Conservation (phyloP, 2,888 invertebrate species). For the Deilephila porcellus region DNA sequence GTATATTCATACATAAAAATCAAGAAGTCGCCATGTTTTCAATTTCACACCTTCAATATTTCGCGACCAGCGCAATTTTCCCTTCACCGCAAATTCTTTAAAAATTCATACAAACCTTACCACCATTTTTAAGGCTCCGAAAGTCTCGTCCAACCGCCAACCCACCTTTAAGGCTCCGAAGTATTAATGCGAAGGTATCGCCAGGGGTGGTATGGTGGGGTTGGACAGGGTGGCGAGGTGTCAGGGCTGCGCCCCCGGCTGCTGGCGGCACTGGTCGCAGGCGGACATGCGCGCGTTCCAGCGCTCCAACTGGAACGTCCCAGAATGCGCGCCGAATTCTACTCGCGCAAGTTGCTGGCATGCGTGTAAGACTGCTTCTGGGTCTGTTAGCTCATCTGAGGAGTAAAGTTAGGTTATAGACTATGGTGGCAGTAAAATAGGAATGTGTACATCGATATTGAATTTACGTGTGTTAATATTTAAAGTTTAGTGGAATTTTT, state of each 20-base stretch:
- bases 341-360: constrained; percentile 66
- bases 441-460: too few relatives aligned
- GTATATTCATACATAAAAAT: too few relatives aligned
- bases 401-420: not conserved
- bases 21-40: too few relatives aligned
- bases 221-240: constrained; percentile 56
- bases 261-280: constrained; percentile 58
- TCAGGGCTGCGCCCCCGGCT: constrained; percentile 57
- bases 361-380: constrained; percentile 59
- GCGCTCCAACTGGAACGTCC: constrained; percentile 74
- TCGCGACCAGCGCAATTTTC: too few relatives aligned
- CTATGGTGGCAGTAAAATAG: not conserved
- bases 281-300: constrained; percentile 53
- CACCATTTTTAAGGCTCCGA: too few relatives aligned
- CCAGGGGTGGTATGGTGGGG: constrained; percentile 26
- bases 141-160: too few relatives aligned
- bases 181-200: not conserved
- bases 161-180: too few relatives aligned
- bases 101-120: too few relatives aligned
- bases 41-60: too few relatives aligned
- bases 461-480: too few relatives aligned
- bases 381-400: constrained; percentile 69
- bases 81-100: too few relatives aligned
- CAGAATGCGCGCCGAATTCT: constrained; percentile 58
- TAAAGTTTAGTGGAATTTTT: not conserved